These are phyloP conservation scores for Conus ventricosus DNA, from an alignment of 1,140 invertebrate species.

Conservation along the genomic window DNA sequence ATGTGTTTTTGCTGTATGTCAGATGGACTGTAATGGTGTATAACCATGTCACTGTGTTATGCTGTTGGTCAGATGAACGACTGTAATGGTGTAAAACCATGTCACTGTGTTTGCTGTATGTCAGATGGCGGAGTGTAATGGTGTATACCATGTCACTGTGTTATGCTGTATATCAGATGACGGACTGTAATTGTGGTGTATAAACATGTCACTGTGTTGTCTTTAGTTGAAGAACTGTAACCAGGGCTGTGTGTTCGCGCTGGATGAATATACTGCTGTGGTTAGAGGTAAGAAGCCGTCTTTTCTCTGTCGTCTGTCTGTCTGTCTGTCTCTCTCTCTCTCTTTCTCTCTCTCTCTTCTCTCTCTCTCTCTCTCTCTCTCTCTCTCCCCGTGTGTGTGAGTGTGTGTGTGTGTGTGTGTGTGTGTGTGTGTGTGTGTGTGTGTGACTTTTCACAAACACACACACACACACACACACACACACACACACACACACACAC, in stretches of 20 bases:
- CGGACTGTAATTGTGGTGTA: conserved; percentile 81
- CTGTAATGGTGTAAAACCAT: too few relatives aligned
- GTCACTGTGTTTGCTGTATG: too few relatives aligned
- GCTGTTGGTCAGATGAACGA: too few relatives aligned
- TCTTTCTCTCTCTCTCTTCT: not conserved
- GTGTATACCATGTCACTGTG: too few relatives aligned
- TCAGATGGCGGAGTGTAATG: too few relatives aligned
- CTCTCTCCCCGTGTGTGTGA: not conserved
- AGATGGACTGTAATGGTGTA: too few relatives aligned
- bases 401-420: not conserved
- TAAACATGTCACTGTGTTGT: not conserved
- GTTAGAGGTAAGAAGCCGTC: conserved; percentile 79
- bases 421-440: not conserved
- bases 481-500: too few relatives aligned
- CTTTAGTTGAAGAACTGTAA: conserved; percentile 84
- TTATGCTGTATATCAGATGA: conserved; percentile 36
- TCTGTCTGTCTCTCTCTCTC: not conserved
- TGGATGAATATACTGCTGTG: conserved; percentile 84
- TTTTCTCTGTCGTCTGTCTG: not conserved
- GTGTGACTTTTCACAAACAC: not conserved
- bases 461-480: too few relatives aligned
- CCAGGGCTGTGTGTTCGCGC: conserved; percentile 86
- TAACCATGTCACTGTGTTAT: too few relatives aligned
- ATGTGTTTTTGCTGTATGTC: too few relatives aligned
- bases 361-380: not conserved